Evolutionary conservation across 2,888 invertebrate genomes (phyloP).

Genomic region (Frankliniella fusca): DNA sequence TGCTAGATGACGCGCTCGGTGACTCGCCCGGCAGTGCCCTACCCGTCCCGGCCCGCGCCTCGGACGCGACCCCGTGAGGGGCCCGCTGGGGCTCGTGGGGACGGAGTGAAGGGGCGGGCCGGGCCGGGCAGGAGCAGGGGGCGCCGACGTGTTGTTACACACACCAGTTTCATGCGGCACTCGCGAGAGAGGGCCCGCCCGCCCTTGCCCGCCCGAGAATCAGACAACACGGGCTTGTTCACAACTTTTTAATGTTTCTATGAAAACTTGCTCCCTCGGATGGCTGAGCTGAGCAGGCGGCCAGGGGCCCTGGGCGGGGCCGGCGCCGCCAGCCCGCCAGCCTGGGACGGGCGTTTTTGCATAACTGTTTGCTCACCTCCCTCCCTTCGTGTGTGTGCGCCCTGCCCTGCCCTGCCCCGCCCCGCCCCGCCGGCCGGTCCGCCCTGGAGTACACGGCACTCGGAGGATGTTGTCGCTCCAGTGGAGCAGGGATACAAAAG

Average conservation of each 20-base stretch:
- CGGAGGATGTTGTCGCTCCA: slow-evolving; percentile 17
- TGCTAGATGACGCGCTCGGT: too few species aligned
- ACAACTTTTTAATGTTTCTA: slow-evolving; percentile 23
- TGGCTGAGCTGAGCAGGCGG: not conserved
- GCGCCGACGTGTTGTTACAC: not conserved
- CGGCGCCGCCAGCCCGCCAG: not conserved
- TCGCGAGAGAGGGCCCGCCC: not conserved
- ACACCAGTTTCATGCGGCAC: not conserved
- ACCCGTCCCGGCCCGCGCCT: not conserved
- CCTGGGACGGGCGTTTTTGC: not conserved
- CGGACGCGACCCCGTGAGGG: not conserved
- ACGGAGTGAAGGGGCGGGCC: not conserved
- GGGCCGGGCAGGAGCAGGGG: not conserved
- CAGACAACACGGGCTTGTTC: slow-evolving; percentile 4
- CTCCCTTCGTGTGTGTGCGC: not conserved
- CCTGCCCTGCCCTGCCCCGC: not conserved
- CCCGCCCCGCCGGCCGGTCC: not conserved
- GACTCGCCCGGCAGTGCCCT: too few species aligned
- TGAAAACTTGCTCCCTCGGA: slow-evolving; percentile 11
- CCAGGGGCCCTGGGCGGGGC: not conserved
- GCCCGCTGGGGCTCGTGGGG: not conserved
- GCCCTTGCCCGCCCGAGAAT: not conserved
- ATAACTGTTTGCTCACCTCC: slow-evolving; percentile 1
- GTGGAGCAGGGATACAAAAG: not conserved
- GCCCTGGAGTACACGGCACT: not conserved